Evolutionary conservation across 2,113 vertebrate genomes (phyloP), one percentile per base, ranked within the genome.

Genomic region (Corythoichthys intestinalis): DNA sequence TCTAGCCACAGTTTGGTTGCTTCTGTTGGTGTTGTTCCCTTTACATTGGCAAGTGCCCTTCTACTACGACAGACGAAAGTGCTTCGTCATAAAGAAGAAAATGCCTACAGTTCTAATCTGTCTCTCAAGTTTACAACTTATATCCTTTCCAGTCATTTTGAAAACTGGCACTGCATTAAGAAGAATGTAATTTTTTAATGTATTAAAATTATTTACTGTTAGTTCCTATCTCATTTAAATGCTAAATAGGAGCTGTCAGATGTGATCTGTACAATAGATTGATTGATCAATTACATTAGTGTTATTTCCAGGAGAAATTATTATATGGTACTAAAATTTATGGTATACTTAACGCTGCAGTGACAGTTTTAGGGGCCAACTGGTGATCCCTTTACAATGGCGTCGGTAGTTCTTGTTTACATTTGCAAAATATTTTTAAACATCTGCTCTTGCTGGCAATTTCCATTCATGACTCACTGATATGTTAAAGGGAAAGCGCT

Each of bases 1-100:
- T 86, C 85, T 70, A 80, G 73, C 73, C 82, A 80, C 87, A 83
- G 64, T 72, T 81, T 70, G 56, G 58, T 69, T 59, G 63, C 67
- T 67, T 52, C 66, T 38, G 34, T 74, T 61, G 69, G 44, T 74
- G 69, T 50, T 64, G 47, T 74, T 80, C 72, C 83, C 76, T 70
- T 72, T 70, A 73, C 57, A 44, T 80, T 74, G 73, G 73, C 69
- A 76, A 66, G 28, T 72, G 69, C 2, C 41, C 70, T 70, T 77
- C 75, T 70, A 73, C 81, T 87, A 89, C 88, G 74, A 79, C 76
- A 79, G 48, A 79, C 68, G 83, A 89, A 88, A 90, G 79, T 90
- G 89, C 86, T 78, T 75, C 81, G 88, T 90, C 86, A 90, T 80
- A 79, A 65, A 80, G 78, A 61, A 38, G 39, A 52, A 65, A 78